Evolutionary conservation across 2,113 vertebrate genomes (phyloP).

Genomic region (Potamarius usumacintae): DNA sequence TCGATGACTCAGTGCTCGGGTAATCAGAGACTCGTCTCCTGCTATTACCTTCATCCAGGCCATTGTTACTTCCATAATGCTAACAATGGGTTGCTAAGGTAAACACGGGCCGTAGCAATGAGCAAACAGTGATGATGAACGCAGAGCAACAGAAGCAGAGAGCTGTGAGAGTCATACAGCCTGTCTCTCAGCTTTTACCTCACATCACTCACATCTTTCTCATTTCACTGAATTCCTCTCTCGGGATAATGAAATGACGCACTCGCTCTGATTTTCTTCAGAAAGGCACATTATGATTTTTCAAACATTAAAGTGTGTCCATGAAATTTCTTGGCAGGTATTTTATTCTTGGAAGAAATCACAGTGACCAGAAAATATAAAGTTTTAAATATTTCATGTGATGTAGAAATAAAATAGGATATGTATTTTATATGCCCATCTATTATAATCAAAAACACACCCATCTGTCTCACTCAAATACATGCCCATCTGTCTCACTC

Average conservation of each 20-base stretch:
- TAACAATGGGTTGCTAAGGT: slow-evolving; percentile 36
- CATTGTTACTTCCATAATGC: slow-evolving; percentile 26
- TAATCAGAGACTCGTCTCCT: slow-evolving; percentile 37
- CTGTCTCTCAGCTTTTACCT: neutral
- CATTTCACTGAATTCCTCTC: neutral
- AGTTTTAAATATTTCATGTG: neutral
- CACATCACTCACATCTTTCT: neutral
- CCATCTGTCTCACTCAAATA: no score
- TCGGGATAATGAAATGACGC: neutral
- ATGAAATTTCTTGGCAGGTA: neutral
- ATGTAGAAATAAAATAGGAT: neutral
- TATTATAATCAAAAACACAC: no score
- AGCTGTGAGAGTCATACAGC: slow-evolving; percentile 10
- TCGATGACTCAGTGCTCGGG: slow-evolving; percentile 46
- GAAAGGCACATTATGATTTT: neutral
- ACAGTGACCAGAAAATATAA: neutral
- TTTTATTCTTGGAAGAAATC: neutral
- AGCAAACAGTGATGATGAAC: slow-evolving; percentile 1
- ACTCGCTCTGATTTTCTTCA: neutral
- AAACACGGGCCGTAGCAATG: slow-evolving; percentile 13
- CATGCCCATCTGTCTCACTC: no score
- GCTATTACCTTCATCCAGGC: neutral
- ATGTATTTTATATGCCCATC: neutral
- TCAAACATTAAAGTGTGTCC: neutral
- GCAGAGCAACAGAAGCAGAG: neutral